phyloP scores from a whole-genome alignment of 64 coral and sea anemone genomes.

The Montipora foliosa region DNA sequence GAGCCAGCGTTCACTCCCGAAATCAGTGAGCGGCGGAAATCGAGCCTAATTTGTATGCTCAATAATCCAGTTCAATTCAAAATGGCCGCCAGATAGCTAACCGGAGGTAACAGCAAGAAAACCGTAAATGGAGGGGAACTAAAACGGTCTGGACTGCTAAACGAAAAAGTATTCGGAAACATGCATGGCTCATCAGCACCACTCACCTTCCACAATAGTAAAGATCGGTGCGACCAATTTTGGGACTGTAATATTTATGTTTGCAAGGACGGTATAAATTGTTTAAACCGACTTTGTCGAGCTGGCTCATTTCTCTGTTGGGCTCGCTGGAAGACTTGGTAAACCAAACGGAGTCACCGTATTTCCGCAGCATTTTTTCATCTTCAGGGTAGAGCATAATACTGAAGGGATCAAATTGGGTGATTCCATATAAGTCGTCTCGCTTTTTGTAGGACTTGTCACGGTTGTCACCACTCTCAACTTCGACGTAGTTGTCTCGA shows the following conservation, averaged over 20 bases:
- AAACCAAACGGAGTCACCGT: conserved; percentile 2
- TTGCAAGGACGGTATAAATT: conserved; percentile 1
- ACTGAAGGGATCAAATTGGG: conserved; percentile 2
- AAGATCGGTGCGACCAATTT: background rate
- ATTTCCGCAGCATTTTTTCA: background rate
- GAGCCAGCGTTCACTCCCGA: too few relatives aligned
- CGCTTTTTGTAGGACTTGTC: background rate
- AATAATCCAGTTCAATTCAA: too few relatives aligned
- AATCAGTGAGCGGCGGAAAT: too few relatives aligned
- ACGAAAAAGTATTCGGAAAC: too few relatives aligned
- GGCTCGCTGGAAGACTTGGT: background rate
- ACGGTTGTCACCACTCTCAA: background rate
- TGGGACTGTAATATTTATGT: background rate
- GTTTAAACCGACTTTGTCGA: background rate
- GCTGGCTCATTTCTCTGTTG: background rate
- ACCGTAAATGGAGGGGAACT: too few relatives aligned
- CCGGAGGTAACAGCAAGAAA: too few relatives aligned
- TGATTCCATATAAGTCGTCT: background rate
- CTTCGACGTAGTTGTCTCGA: background rate
- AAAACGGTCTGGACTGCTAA: too few relatives aligned
- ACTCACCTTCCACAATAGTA: conserved; percentile 18
- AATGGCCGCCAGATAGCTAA: too few relatives aligned
- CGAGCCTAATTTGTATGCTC: too few relatives aligned
- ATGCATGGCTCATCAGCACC: too few relatives aligned
- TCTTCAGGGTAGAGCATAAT: conserved; percentile 4